These are phyloP conservation scores for Platorchestia sp. DNA, from an alignment of 1,140 invertebrate species.

Conservation along the genomic window DNA sequence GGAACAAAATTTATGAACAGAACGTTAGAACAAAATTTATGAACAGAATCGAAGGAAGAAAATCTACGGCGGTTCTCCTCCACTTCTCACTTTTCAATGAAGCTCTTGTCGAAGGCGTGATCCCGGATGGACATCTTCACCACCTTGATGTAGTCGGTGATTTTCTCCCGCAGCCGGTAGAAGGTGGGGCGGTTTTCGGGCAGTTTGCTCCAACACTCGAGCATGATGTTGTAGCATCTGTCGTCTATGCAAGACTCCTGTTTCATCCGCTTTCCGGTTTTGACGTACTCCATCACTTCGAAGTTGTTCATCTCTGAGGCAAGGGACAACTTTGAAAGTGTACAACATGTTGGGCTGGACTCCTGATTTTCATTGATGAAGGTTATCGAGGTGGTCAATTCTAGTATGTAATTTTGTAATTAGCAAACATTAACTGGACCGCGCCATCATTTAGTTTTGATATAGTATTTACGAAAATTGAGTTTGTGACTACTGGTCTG, in stretches of 20 bases:
- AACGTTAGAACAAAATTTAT: no score
- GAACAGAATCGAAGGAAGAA: no score
- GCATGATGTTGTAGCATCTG: conserved; percentile 83
- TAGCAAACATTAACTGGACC: no score
- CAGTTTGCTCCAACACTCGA: conserved; percentile 92
- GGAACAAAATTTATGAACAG: no score
- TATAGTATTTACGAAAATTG: no score
- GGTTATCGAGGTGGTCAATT: not conserved
- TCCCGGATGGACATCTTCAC: not conserved
- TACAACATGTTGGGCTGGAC: not conserved
- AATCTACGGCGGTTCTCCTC: not conserved
- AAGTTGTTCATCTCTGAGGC: not conserved
- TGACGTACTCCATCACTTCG: not conserved
- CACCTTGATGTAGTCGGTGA: not conserved
- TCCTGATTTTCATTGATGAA: not conserved
- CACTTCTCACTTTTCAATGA: not conserved
- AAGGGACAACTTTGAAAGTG: not conserved
- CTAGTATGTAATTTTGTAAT: no score
- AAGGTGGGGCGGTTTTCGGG: conserved; percentile 96
- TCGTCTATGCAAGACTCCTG: not conserved
- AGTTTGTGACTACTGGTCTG: no score
- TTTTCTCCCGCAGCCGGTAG: conserved; percentile 85
- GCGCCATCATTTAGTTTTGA: no score
- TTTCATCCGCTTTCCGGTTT: not conserved
- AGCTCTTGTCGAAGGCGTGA: not conserved